Evolutionary conservation across 2,888 invertebrate genomes (phyloP).

Genomic region (Tenthredo livida): DNA sequence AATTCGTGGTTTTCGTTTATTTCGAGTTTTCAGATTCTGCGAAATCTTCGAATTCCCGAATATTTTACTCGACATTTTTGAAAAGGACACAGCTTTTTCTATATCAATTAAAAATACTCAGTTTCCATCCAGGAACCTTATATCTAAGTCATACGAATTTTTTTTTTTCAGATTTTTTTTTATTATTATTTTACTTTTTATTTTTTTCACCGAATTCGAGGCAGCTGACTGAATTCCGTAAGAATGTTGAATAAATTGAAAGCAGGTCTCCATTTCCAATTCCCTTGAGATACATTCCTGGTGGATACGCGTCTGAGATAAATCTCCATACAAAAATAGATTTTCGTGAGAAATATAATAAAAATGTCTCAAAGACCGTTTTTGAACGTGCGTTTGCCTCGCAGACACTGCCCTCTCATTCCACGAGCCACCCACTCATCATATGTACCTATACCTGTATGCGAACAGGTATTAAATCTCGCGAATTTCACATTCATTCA

Average conservation of each 20-base stretch:
- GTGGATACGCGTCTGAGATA: conserved; percentile 17
- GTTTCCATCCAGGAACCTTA: background rate
- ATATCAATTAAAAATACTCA: background rate
- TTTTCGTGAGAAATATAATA: conserved; percentile 40
- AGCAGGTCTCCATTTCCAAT: conserved; percentile 45
- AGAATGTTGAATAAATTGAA: conserved; percentile 44
- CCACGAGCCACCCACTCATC: background rate
- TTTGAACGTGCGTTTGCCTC: background rate
- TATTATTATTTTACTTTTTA: background rate
- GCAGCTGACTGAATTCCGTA: conserved; percentile 22
- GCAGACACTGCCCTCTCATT: background rate
- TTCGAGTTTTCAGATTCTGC: background rate
- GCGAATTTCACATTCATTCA: background rate
- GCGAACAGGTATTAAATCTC: background rate
- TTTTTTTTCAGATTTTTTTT: background rate
- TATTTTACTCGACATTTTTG: background rate
- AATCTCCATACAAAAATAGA: conserved; percentile 52
- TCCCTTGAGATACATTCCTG: conserved; percentile 45
- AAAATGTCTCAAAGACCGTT: background rate
- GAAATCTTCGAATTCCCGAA: background rate
- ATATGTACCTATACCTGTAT: background rate
- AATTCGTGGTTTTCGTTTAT: background rate
- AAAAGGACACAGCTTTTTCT: background rate
- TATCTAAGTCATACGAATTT: background rate
- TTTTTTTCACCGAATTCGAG: background rate